These are phyloP conservation scores for Pelusios castaneus DNA, from an alignment of 2,113 vertebrate genomes.

Conservation along the genomic window DNA sequence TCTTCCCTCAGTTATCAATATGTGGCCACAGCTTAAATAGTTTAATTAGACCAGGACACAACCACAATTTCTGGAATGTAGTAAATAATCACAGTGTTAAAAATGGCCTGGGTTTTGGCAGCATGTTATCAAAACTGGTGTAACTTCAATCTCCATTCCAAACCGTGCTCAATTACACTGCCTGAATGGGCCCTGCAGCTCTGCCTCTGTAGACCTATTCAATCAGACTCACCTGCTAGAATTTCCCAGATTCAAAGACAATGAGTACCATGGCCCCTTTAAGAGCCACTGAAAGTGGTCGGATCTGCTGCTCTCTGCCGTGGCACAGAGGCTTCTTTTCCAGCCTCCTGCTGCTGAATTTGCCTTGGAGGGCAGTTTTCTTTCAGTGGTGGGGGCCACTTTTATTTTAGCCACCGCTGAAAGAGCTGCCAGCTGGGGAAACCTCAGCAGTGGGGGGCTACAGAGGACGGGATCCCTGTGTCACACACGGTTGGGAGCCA, in stretches of 20 bases:
- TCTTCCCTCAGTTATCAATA: neutral
- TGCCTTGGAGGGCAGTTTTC: too few species aligned
- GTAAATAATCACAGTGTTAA: neutral
- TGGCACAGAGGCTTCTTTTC: too few species aligned
- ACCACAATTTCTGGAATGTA: neutral
- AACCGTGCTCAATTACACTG: neutral
- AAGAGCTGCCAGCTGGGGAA: too few species aligned
- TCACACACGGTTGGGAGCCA: too few species aligned
- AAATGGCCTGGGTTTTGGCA: neutral
- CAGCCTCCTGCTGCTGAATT: too few species aligned
- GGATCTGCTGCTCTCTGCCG: too few species aligned
- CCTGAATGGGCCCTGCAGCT: neutral
- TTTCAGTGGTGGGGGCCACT: too few species aligned
- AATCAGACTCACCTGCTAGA: neutral
- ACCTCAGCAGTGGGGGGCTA: too few species aligned
- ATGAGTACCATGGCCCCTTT: too few species aligned
- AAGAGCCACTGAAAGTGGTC: too few species aligned
- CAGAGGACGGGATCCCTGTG: too few species aligned
- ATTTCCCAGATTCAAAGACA: neutral
- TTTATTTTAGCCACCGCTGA: too few species aligned
- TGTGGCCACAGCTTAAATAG: neutral
- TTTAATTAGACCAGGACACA: neutral
- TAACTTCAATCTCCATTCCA: neutral
- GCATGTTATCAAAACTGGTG: neutral
- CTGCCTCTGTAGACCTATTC: neutral